Conservation (phyloP, 2,797 vertebrate genomes). For the Astyanax mexicanus region DNA sequence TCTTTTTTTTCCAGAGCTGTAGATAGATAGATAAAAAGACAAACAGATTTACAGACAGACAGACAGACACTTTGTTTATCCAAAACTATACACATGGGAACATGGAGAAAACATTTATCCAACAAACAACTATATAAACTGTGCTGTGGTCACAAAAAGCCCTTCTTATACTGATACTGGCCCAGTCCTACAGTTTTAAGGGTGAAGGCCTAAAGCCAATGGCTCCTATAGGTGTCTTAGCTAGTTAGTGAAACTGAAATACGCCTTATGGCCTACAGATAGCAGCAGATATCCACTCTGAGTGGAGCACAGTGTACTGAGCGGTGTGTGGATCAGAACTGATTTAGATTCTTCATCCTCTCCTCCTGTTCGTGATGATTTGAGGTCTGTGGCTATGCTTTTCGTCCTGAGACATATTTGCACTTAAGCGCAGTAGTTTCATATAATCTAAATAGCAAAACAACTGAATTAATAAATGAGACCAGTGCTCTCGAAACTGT, state of each 20-base stretch:
- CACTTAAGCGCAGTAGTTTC: neutral
- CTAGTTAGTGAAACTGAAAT: neutral
- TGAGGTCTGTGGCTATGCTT: neutral
- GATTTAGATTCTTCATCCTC: neutral
- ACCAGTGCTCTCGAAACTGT: neutral
- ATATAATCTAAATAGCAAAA: no score
- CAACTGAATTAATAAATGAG: no score
- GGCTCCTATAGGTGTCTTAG: neutral
- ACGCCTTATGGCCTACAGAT: neutral
- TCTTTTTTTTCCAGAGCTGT: no score
- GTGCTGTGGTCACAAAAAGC: no score
- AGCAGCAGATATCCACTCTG: constrained; percentile 16
- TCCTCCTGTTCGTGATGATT: neutral
- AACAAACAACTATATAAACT: no score
- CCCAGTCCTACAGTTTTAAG: neutral
- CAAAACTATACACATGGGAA: no score
- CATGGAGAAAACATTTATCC: no score
- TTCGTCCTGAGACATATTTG: neutral
- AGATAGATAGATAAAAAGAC: no score
- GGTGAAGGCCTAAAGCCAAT: neutral
- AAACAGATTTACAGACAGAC: no score
- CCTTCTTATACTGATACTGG: no score
- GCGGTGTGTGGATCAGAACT: neutral
- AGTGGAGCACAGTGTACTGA: neutral
- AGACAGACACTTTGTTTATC: no score